A percentile compares a stretch with the other conserved stretches of the same genome.
phyloP scores from a whole-genome alignment of 2,797 vertebrate genomes.

The Acipenser oxyrinchus region DNA sequence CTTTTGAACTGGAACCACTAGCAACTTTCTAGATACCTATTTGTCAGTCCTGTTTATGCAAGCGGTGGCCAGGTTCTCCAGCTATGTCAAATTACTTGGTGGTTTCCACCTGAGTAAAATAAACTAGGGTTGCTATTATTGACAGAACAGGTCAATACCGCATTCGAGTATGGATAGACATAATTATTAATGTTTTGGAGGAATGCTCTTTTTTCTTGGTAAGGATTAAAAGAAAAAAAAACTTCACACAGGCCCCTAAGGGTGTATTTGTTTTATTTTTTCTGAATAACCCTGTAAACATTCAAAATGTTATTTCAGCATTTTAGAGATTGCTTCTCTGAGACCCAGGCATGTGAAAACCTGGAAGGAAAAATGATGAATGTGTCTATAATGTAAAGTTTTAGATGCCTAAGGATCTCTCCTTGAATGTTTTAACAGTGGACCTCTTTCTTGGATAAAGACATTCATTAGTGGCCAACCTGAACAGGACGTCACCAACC shows the following conservation, averaged over 20 bases:
- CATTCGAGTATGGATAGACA: neutral
- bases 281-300: neutral
- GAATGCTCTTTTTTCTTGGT: neutral
- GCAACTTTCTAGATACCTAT: neutral
- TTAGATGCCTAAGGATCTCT: neutral
- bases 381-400: neutral
- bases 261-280: slow-evolving; percentile 1
- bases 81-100: too few relatives aligned
- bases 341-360: neutral
- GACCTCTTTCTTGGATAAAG: neutral
- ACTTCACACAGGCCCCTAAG: neutral
- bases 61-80: too few relatives aligned
- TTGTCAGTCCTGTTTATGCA: neutral
- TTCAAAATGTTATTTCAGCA: neutral
- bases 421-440: neutral
- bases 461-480: neutral
- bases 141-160: neutral
- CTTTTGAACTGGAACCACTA: neutral
- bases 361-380: neutral
- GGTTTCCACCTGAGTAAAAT: neutral
- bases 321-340: neutral
- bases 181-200: neutral
- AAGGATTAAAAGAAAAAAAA: neutral
- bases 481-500: neutral
- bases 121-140: neutral